Percentiles rank a stretch among this genome's conserved stretches.
Evolutionary conservation across 2,797 vertebrate genomes (phyloP).

Genomic region (Buceros bicornis): DNA sequence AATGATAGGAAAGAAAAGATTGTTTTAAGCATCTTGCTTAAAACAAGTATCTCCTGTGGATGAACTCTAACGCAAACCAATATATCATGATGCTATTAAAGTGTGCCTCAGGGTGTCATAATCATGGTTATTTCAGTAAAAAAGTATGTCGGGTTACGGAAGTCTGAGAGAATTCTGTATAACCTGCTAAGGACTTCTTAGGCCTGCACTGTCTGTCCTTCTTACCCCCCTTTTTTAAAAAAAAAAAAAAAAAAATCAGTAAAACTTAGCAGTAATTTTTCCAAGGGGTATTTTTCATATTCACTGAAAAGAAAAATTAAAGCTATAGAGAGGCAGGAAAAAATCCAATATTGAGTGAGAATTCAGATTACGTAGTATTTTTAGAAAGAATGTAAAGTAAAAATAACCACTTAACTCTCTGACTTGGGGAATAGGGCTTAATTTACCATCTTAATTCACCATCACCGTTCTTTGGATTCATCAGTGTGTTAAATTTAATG

Average conservation of each 20-base stretch:
- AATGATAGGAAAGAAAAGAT: not conserved
- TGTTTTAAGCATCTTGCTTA: not conserved
- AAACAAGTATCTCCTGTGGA: not conserved
- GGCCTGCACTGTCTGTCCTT: not conserved
- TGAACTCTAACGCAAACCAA: not conserved
- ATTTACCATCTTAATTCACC: not conserved
- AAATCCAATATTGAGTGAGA: not conserved
- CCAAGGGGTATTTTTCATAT: not conserved
- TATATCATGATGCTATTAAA: not conserved
- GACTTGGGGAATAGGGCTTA: not conserved
- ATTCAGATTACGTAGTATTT: not conserved
- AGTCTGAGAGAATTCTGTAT: not conserved
- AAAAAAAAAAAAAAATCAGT: no score
- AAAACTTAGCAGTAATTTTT: not conserved
- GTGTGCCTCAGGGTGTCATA: constrained; percentile 1
- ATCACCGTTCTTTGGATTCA: not conserved
- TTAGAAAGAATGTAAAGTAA: not conserved
- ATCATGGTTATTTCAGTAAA: constrained; percentile 23
- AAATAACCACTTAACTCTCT: not conserved
- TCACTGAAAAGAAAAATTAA: not conserved
- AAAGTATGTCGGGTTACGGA: not conserved
- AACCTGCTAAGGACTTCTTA: constrained; percentile 18
- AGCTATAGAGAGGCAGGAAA: not conserved
- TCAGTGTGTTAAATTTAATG: not conserved
- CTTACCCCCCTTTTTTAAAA: not conserved